A percentile compares a stretch with the other conserved stretches of the same genome.
Conservation (phyloP, 2,888 invertebrate species). For the Sesamia inferens region DNA sequence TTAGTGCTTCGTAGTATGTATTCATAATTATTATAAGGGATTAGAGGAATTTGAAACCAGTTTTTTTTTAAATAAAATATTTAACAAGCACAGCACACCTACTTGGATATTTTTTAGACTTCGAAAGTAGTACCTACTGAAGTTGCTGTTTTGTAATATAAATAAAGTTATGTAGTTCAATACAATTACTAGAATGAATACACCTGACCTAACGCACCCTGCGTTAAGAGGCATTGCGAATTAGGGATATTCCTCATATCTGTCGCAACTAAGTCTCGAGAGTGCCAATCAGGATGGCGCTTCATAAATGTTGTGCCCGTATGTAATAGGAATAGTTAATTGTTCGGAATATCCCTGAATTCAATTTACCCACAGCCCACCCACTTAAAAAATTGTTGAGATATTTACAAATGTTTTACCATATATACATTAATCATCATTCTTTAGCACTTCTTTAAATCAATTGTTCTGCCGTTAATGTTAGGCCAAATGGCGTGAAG, state of each 20-base stretch:
- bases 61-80: conserved; percentile 57
- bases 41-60: conserved; percentile 62
- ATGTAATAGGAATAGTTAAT: conserved; percentile 3
- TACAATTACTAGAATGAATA: conserved; percentile 18
- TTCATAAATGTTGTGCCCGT: conserved; percentile 20
- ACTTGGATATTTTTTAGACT: conserved; percentile 67
- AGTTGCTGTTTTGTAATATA: conserved; percentile 42
- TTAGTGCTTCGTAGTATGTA: conserved; percentile 71
- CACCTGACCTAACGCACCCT: too few species aligned
- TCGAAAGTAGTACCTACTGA: conserved; percentile 22
- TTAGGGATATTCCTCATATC: conserved; percentile 17
- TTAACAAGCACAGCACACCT: conserved; percentile 48
- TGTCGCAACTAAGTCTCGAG: conserved; percentile 17
- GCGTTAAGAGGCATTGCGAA: neutral
- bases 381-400: conserved; percentile 54
- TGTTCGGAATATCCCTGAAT: conserved; percentile 20
- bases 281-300: conserved; percentile 30
- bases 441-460: conserved; percentile 30
- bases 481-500: conserved; percentile 35
- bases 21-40: conserved; percentile 66
- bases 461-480: conserved; percentile 40
- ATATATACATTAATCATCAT: conserved; percentile 39
- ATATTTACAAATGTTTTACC: conserved; percentile 60
- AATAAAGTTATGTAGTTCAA: conserved; percentile 51
- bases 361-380: conserved; percentile 1